These are phyloP conservation scores for Pseudomyrmex flavicornis DNA, from an alignment of 1,140 invertebrate species.

Conservation along the genomic window DNA sequence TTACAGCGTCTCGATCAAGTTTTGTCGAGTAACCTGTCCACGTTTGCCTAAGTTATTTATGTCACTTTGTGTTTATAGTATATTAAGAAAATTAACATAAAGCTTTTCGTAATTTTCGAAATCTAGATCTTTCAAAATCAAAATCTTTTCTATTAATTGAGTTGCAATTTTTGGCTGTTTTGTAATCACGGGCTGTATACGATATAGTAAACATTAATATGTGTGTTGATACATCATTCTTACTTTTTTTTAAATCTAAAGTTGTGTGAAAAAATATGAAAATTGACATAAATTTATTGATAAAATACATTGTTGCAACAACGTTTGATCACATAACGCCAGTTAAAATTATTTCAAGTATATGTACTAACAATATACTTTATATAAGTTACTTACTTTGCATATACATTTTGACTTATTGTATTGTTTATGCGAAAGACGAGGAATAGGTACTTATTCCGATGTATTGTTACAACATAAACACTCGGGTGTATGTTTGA, in stretches of 20 bases:
- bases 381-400: slow-evolving; percentile 5
- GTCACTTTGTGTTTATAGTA: slow-evolving; percentile 29
- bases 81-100: slow-evolving; percentile 33
- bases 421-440: slow-evolving; percentile 2
- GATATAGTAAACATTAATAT: no score
- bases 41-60: slow-evolving; percentile 31
- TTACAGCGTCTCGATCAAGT: not conserved
- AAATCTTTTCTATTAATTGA: no score
- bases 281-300: not conserved
- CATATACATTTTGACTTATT: not conserved
- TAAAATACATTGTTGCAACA: not conserved
- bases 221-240: not conserved
- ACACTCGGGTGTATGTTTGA: not conserved
- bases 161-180: no score
- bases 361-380: slow-evolving; percentile 1
- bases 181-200: no score
- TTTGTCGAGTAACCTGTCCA: not conserved
- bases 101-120: not conserved
- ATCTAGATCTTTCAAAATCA: not conserved
- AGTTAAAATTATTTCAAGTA: not conserved
- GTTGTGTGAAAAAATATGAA: not conserved
- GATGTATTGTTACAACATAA: slow-evolving; percentile 19
- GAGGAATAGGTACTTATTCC: slow-evolving; percentile 25
- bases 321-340: not conserved
- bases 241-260: not conserved